A percentile compares a stretch with the other conserved stretches of the same genome.
phyloP scores from a whole-genome alignment of 2,797 vertebrate genomes.

The Catharus ustulatus region DNA sequence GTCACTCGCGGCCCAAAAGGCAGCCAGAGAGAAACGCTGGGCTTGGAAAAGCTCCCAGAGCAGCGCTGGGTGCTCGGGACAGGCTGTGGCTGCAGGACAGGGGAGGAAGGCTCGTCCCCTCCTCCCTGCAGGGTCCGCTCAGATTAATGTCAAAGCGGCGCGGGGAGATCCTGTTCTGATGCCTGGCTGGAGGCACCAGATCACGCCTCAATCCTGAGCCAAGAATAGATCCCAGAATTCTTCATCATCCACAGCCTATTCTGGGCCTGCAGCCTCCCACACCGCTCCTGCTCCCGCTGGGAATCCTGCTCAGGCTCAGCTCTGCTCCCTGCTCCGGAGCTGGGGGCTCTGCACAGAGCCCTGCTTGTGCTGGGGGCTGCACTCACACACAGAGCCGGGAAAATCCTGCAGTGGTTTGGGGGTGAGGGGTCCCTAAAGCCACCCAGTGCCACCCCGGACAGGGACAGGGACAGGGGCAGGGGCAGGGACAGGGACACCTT shows the following conservation, averaged over 20 bases:
- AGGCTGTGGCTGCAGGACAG: background rate
- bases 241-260: background rate
- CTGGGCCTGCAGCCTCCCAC: background rate
- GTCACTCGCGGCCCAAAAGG: background rate
- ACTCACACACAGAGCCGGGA: fast-evolving
- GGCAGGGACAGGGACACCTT: background rate
- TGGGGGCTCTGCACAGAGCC: background rate
- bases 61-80: background rate
- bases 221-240: slow-evolving; percentile 34
- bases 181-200: background rate
- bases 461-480: too few species aligned
- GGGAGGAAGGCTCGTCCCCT: background rate
- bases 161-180: background rate
- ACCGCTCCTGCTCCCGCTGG: background rate
- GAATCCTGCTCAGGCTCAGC: background rate
- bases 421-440: background rate
- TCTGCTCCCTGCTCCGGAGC: fast-evolving
- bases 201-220: background rate
- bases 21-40: background rate
- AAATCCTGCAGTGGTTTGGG: fast-evolving
- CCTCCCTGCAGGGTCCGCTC: background rate
- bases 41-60: background rate
- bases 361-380: background rate
- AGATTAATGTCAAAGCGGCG: background rate
- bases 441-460: background rate